phyloP scores from a whole-genome alignment of 2,113 vertebrate species.

The Centropus bengalensis region DNA sequence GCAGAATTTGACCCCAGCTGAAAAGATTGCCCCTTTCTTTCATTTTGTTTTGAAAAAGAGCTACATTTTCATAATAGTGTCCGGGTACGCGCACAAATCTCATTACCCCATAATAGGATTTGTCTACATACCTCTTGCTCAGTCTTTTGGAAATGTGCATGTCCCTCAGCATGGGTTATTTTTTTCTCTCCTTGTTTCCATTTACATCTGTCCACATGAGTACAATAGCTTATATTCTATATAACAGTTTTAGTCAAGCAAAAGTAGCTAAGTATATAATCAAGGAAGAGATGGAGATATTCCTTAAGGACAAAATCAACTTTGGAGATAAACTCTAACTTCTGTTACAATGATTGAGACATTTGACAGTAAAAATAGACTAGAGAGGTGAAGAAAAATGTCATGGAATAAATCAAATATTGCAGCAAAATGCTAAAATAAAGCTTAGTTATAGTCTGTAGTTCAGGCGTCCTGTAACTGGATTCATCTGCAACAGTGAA shows the following conservation, averaged over 20 bases:
- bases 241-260: conserved; percentile 60
- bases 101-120: conserved; percentile 80
- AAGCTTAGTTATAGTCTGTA: not conserved
- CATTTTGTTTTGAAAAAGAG: conserved; percentile 64
- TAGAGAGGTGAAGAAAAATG: not conserved
- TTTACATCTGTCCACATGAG: conserved; percentile 65
- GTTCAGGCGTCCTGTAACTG: not conserved
- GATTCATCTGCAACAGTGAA: not conserved
- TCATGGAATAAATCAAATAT: not conserved
- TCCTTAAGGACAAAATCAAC: conserved; percentile 11
- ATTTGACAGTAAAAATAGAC: not conserved
- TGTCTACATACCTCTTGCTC: conserved; percentile 75
- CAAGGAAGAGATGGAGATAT: not conserved
- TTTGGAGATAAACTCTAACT: conserved; percentile 1
- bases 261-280: conserved; percentile 17
- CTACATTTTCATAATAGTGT: conserved; percentile 73
- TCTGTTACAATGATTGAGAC: conserved; percentile 19
- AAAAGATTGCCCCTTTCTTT: conserved; percentile 58
- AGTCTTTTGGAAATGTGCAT: conserved; percentile 67
- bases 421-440: not conserved
- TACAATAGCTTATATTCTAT: conserved; percentile 53
- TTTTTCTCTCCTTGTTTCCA: conserved; percentile 48
- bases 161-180: conserved; percentile 64
- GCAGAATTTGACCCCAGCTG: conserved; percentile 66
- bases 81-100: conserved; percentile 70